phyloP scores from a whole-genome alignment of 2,797 vertebrate genomes.

The Nasua narica region DNA sequence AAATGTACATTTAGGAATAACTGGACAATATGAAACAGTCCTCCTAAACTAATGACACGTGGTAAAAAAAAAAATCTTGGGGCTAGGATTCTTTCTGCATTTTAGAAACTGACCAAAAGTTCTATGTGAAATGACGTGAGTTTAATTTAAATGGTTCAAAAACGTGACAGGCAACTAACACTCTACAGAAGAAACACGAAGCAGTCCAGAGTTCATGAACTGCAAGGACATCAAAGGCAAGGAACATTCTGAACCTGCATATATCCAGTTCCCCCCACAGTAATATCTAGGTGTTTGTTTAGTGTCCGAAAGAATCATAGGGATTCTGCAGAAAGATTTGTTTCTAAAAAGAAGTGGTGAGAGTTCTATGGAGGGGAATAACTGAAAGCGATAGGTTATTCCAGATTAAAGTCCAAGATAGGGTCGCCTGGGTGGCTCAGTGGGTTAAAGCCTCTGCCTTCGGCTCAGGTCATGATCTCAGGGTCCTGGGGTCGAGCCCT shows the following conservation, averaged over 20 bases:
- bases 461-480: no score
- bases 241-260: not conserved
- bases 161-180: not conserved
- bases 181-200: constrained; percentile 14
- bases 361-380: not conserved
- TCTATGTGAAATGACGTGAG: not conserved
- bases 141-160: constrained; percentile 25
- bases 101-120: constrained; percentile 29
- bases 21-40: not conserved
- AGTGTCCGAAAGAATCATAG: not conserved
- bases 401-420: not conserved
- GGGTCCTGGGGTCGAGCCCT: no score
- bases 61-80: not conserved
- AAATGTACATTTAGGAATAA: constrained; percentile 26
- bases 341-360: not conserved
- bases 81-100: not conserved
- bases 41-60: not conserved
- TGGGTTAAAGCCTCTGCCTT: no score
- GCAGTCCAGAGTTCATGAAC: not conserved
- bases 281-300: not conserved
- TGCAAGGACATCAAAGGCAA: not conserved
- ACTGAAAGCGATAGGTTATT: not conserved
- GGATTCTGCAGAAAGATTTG: constrained; percentile 26
- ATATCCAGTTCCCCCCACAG: not conserved
- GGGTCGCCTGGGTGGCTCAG: no score